Evolutionary conservation across 2,113 vertebrate genomes (phyloP).

Genomic region (Chascanopsetta lugubris): DNA sequence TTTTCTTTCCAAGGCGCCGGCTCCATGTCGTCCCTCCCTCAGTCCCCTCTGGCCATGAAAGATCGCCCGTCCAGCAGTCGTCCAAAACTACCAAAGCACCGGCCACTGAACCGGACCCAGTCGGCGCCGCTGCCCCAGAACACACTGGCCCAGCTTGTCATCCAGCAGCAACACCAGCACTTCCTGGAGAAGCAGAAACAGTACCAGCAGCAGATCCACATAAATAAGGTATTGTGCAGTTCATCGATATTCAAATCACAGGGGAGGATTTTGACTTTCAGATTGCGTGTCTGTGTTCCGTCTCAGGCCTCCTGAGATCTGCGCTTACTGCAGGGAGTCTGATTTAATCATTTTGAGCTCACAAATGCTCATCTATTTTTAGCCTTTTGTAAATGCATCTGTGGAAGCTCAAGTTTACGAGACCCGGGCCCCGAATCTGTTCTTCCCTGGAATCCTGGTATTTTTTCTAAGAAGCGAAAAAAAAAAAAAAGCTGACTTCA

Average conservation of each 20-base stretch:
- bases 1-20: conserved; percentile 76
- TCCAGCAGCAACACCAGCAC: conserved; percentile 98
- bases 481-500: conserved; percentile 68
- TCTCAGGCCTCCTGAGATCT: conserved; percentile 31
- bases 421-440: conserved; percentile 41
- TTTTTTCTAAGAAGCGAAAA: conserved; percentile 68
- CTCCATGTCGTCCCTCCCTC: conserved; percentile 87
- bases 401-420: conserved; percentile 53
- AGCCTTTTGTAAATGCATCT: conserved; percentile 59
- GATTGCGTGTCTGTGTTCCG: conserved; percentile 29
- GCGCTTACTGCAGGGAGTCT: conserved; percentile 54
- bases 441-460: conserved; percentile 59
- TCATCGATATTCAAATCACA: conserved; percentile 41
- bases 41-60: conserved; percentile 90
- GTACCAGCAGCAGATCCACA: conserved; percentile 96
- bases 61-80: conserved; percentile 87
- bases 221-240: conserved; percentile 91
- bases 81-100: conserved; percentile 93
- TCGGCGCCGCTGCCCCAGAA: conserved; percentile 96
- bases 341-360: conserved; percentile 61
- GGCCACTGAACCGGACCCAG: conserved; percentile 95
- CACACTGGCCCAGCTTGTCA: conserved; percentile 95
- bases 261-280: conserved; percentile 45
- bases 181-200: conserved; percentile 98
- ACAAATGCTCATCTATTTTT: conserved; percentile 66